Evolutionary conservation across 2,888 invertebrate species (phyloP).

Genomic region (Villa cingulata): DNA sequence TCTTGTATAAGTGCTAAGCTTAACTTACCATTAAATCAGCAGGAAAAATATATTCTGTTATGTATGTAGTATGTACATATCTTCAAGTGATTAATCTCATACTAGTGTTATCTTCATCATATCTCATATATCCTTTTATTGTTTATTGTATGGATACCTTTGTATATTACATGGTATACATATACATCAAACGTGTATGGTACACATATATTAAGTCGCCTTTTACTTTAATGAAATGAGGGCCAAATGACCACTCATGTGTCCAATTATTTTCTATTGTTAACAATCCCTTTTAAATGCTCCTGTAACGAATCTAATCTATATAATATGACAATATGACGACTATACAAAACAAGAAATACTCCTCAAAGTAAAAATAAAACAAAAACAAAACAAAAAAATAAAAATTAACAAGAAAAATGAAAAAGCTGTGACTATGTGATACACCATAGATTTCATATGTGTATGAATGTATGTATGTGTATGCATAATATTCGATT

Average conservation of each 20-base stretch:
- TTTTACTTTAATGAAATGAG: conserved; percentile 10
- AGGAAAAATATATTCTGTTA: too few species aligned
- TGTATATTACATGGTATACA: background rate
- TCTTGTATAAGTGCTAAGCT: too few species aligned
- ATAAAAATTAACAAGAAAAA: background rate
- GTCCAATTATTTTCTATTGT: conserved; percentile 22
- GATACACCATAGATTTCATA: background rate
- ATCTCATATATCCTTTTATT: too few species aligned
- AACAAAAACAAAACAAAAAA: background rate
- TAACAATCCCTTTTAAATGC: conserved; percentile 13
- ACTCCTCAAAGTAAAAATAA: too few species aligned
- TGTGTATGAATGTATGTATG: too few species aligned
- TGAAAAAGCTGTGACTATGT: background rate
- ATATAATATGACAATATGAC: background rate
- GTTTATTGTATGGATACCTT: too few species aligned
- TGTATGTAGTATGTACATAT: too few species aligned
- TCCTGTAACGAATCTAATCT: background rate
- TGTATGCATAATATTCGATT: too few species aligned
- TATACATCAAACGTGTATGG: too few species aligned
- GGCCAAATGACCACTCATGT: conserved; percentile 22
- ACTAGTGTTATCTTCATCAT: conserved; percentile 4
- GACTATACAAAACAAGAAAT: background rate
- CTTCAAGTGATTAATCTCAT: conserved; percentile 8
- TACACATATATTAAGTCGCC: conserved; percentile 3
- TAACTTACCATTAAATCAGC: background rate